phyloP scores from a whole-genome alignment of 35 echinoderm and acorn worm genomes.

The Ptychodera flava region DNA sequence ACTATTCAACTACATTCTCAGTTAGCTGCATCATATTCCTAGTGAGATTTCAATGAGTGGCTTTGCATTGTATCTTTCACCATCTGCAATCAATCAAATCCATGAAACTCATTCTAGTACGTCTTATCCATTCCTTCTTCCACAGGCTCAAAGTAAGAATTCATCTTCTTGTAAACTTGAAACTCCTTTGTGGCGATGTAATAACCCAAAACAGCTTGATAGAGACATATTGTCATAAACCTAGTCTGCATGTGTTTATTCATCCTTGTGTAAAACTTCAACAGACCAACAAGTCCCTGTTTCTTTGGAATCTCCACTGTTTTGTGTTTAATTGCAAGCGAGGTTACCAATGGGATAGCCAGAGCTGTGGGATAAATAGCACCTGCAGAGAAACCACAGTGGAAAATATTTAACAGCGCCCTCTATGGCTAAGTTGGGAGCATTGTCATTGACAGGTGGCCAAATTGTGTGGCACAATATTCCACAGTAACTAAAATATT shows the following conservation, averaged over 20 bases:
- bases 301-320: constrained; percentile 70
- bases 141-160: background rate
- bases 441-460: no score
- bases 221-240: constrained; percentile 59
- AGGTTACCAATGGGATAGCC: constrained; percentile 44
- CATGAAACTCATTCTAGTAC: no score
- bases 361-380: constrained; percentile 46
- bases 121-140: background rate
- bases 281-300: background rate
- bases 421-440: no score
- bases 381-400: constrained; percentile 31
- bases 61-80: no score
- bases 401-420: no score
- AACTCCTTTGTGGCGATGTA: constrained; percentile 46
- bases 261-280: constrained; percentile 59
- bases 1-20: no score
- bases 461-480: no score
- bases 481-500: no score
- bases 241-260: constrained; percentile 63
- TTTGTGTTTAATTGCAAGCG: constrained; percentile 45
- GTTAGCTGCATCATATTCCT: no score
- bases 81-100: no score
- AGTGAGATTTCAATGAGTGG: no score
- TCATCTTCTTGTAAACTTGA: background rate
- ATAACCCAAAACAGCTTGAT: constrained; percentile 47